These are phyloP conservation scores for Polydrusus pterygomalis DNA, from an alignment of 2,888 invertebrate species.

Conservation along the genomic window DNA sequence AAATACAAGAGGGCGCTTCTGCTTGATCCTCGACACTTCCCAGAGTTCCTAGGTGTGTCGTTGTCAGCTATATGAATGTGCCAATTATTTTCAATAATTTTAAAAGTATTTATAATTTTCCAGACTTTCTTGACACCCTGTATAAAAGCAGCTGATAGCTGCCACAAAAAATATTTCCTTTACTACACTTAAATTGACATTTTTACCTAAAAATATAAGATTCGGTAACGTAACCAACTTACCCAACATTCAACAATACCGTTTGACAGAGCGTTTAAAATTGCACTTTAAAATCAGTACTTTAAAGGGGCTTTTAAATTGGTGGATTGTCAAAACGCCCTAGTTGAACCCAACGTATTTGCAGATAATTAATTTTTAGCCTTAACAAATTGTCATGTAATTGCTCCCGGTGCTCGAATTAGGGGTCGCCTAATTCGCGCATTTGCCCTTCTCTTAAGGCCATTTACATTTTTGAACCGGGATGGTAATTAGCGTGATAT, in stretches of 20 bases:
- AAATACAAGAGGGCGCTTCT: too few species aligned
- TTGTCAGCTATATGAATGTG: too few species aligned
- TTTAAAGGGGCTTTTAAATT: slow-evolving; percentile 14
- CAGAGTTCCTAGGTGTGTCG: too few species aligned
- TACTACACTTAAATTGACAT: too few species aligned
- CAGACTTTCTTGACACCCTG: too few species aligned
- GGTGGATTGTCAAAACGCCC: slow-evolving; percentile 21
- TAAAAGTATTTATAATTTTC: too few species aligned
- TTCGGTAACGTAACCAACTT: too few species aligned
- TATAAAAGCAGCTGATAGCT: too few species aligned
- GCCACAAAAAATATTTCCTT: too few species aligned
- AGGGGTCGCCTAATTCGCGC: slow-evolving; percentile 26
- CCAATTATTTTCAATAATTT: too few species aligned
- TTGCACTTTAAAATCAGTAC: slow-evolving; percentile 3
- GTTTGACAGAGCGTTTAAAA: not conserved
- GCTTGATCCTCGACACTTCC: too few species aligned
- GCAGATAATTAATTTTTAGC: slow-evolving; percentile 37
- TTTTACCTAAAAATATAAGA: too few species aligned
- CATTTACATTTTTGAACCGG: slow-evolving; percentile 32
- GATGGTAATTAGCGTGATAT: slow-evolving; percentile 8
- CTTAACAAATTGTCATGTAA: slow-evolving; percentile 39
- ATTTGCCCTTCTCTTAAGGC: slow-evolving; percentile 19
- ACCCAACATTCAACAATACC: not conserved
- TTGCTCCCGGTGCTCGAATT: slow-evolving; percentile 18
- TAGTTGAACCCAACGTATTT: slow-evolving; percentile 34